Percentiles rank a stretch among this genome's conserved stretches.
Evolutionary conservation across 2,113 vertebrate species (phyloP).

Genomic region (Mus pahari): DNA sequence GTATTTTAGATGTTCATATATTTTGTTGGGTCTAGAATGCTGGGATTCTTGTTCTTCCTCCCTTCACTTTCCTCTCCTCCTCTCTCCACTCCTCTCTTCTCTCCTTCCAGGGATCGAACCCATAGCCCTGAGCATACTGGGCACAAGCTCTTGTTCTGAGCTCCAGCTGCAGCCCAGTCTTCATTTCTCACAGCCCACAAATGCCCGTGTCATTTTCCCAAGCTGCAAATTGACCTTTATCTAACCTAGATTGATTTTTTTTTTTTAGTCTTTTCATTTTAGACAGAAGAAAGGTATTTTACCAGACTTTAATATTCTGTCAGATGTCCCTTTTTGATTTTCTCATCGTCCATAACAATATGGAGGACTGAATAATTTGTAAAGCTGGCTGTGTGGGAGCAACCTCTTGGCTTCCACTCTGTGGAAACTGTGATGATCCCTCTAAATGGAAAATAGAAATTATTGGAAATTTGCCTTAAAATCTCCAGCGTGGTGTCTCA

Average conservation of each 20-base stretch:
- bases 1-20: background rate
- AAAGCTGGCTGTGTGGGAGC: background rate
- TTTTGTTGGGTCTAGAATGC: background rate
- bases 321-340: background rate
- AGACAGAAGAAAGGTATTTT: slow-evolving; percentile 38
- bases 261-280: background rate
- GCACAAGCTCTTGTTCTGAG: background rate
- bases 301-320: background rate
- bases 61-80: background rate
- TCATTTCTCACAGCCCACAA: background rate
- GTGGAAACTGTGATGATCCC: background rate
- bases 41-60: background rate
- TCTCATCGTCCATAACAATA: background rate
- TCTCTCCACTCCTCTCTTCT: background rate
- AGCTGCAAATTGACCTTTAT: slow-evolving; percentile 24
- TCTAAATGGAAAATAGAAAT: slow-evolving; percentile 21
- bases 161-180: background rate
- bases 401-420: background rate
- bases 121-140: background rate
- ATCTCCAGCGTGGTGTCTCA: background rate
- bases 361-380: background rate
- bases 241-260: slow-evolving; percentile 10
- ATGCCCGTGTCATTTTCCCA: background rate
- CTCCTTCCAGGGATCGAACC: background rate
- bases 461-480: background rate